Conservation (phyloP, 2,888 invertebrate species). For the Matsumyia berberina region DNA sequence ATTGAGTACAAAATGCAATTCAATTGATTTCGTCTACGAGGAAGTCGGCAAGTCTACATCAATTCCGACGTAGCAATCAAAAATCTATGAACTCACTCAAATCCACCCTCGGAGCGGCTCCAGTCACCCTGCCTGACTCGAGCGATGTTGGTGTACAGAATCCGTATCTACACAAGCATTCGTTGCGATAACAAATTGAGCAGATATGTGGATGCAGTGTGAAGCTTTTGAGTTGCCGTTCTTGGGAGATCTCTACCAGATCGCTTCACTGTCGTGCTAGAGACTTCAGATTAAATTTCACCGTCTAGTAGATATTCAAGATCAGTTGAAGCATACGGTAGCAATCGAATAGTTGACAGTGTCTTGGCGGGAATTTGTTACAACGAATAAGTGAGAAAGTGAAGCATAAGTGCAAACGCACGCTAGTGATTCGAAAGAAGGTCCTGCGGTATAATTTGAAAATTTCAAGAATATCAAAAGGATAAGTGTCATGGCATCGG, state of each 20-base stretch:
- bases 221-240: slow-evolving; percentile 52
- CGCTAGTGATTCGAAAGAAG: too few species aligned
- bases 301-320: slow-evolving; percentile 45
- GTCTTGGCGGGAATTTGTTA: not conserved
- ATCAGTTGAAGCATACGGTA: slow-evolving; percentile 62
- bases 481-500: slow-evolving; percentile 33
- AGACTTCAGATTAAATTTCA: slow-evolving; percentile 65
- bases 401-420: not conserved
- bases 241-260: slow-evolving; percentile 41
- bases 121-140: slow-evolving; percentile 21
- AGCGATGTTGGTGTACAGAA: slow-evolving; percentile 26
- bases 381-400: not conserved
- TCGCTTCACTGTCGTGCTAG: not conserved
- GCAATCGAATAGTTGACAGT: slow-evolving; percentile 31
- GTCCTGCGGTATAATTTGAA: too few species aligned
- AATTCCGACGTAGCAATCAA: not conserved
- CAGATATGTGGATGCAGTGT: slow-evolving; percentile 42
- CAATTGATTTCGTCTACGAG: slow-evolving; percentile 39
- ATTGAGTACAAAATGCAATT: slow-evolving; percentile 33
- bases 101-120: slow-evolving; percentile 3
- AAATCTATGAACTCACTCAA: slow-evolving; percentile 37
- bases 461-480: not conserved
- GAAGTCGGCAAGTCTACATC: slow-evolving; percentile 39
- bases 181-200: slow-evolving; percentile 18
- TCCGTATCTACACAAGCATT: slow-evolving; percentile 5